Base-by-base conservation (phyloP, 2,797 vertebrate species). In the Orientallactaga sibirica region DNA sequence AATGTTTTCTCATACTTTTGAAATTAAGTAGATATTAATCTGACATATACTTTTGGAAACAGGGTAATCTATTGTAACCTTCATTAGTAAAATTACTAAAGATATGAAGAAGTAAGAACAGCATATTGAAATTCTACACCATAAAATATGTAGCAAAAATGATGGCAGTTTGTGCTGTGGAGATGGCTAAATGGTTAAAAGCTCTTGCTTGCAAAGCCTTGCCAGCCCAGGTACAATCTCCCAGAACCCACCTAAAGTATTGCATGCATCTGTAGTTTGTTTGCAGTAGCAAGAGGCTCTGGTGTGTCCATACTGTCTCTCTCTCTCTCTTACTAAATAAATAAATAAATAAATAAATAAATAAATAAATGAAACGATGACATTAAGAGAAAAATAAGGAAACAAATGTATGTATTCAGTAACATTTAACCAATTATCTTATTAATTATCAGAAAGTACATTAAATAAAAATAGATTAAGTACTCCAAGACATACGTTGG, bases 101-200 rank as follows among this genome's bases (percentile, higher is more conserved):
- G 78, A 78, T n/a, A 52, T 29, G 67, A 29, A 70, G 43, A 85
- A 48, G 37, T 62, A 64, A 70, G 19, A 62, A 19, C 6, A 91
- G 61, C 43, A 4, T 70, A 52, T 41, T 62, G 29, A 73, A 84
- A 66, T 33, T 12, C 24, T 64, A 11, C 2, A 55, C 20, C 52
- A 77, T 58, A 86, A 91, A 91, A 19, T 29, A 75, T 33, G 43
- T 85, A 75, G 27, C 67, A 73, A 55, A 52, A 70, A 79, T 78
- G 75, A 86, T 61, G 58, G 12, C 61, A 33, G 16, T 43, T 58
- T 37, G 25, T 22, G 52, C 52, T 52, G 52, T 7, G 52, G 52
- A 52, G 52, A 52, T 52, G 11, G 52, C 11, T 52, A 7, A 12
- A 12, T 52, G 52, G 52, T 52, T 52, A 52, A 52, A 12, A 12